Evolutionary conservation across 1,140 invertebrate genomes (phyloP).

Genomic region (Heterodera schachtii): DNA sequence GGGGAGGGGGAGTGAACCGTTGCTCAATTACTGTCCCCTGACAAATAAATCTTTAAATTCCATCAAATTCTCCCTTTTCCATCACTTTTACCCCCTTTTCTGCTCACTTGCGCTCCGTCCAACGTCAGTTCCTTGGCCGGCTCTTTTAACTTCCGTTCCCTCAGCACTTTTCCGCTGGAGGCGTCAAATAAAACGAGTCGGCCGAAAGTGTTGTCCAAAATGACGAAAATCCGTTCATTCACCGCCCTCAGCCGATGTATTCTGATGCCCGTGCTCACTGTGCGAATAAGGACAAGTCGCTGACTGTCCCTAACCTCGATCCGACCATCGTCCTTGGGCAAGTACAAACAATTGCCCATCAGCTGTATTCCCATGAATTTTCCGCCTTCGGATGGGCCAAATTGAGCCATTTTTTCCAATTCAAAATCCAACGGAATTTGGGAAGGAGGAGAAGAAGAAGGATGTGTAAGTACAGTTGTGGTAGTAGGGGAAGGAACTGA

Average conservation of each 20-base stretch:
- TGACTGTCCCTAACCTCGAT: slow-evolving; percentile 11
- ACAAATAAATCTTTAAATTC: too few relatives aligned
- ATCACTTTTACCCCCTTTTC: neutral
- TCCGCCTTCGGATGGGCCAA: slow-evolving; percentile 23
- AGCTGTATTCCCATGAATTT: slow-evolving; percentile 24
- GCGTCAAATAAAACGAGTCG: slow-evolving; percentile 14
- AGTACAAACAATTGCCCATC: neutral
- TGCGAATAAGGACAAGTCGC: neutral
- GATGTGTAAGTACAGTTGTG: neutral
- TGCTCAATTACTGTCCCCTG: too few relatives aligned
- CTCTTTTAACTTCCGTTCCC: neutral
- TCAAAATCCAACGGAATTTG: neutral
- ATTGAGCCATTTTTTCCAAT: slow-evolving; percentile 19
- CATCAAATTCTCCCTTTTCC: too few relatives aligned
- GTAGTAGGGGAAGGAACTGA: neutral
- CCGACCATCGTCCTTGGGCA: slow-evolving; percentile 19
- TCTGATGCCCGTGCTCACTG: slow-evolving; percentile 5
- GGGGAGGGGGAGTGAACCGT: too few relatives aligned
- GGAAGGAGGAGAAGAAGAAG: neutral
- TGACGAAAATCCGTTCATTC: slow-evolving; percentile 5
- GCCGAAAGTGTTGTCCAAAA: slow-evolving; percentile 11
- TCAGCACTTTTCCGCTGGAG: neutral
- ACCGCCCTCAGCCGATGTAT: slow-evolving; percentile 23
- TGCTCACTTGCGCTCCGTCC: slow-evolving; percentile 10
- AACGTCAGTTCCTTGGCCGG: slow-evolving; percentile 25